phyloP scores from a whole-genome alignment of 92 coral and sea anemone species.

The Parazoanthus atlanticus region DNA sequence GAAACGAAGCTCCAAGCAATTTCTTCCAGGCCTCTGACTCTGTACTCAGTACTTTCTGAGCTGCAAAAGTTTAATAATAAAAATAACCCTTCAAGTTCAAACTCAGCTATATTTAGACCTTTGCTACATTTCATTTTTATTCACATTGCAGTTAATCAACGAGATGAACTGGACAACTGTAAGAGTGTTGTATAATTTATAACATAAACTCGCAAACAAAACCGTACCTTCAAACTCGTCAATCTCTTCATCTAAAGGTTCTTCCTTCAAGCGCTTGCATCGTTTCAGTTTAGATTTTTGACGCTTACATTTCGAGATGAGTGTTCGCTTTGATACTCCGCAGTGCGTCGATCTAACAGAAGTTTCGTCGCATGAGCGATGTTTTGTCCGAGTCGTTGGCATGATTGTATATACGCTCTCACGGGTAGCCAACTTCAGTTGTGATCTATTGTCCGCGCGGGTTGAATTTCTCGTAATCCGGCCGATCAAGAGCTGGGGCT shows the following conservation, averaged over 20 bases:
- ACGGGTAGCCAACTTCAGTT: slow-evolving; percentile 12
- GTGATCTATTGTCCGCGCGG: neutral
- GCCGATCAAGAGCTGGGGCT: neutral
- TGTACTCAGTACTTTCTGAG: neutral
- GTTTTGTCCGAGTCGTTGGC: slow-evolving; percentile 43
- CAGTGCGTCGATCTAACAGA: slow-evolving; percentile 7
- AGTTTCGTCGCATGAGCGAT: slow-evolving; percentile 30
- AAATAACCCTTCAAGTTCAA: neutral
- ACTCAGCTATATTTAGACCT: neutral
- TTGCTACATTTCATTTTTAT: neutral
- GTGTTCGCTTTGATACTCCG: neutral
- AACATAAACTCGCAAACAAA: slow-evolving; percentile 11
- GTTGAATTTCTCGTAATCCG: slow-evolving; percentile 5
- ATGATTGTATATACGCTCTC: neutral
- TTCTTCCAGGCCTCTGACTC: neutral
- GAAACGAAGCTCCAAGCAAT: neutral
- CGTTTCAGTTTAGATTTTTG: slow-evolving; percentile 38
- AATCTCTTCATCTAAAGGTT: slow-evolving; percentile 6
- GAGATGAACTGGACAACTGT: neutral
- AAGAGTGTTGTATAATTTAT: slow-evolving; percentile 17
- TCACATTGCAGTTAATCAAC: neutral
- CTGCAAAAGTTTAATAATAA: too few relatives aligned
- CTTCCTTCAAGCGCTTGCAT: slow-evolving; percentile 38
- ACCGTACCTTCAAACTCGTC: slow-evolving; percentile 32
- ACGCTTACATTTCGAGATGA: slow-evolving; percentile 29